Evolutionary conservation across 2,888 invertebrate genomes (phyloP).

Genomic region (Theretra japonica): DNA sequence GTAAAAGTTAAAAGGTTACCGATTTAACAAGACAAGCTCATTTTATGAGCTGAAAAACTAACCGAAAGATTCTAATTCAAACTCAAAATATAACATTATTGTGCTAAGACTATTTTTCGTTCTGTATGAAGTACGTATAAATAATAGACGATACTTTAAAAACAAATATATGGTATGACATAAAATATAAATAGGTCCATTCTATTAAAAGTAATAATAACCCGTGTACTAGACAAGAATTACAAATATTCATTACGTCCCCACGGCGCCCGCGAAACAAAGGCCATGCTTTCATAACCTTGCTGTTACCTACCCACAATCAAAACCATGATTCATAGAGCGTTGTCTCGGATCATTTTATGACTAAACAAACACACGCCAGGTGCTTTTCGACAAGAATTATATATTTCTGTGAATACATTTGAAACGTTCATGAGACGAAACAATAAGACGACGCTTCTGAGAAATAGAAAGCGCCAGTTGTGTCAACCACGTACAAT

Average conservation of each 20-base stretch:
- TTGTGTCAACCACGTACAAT: conserved; percentile 27
- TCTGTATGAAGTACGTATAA: too few relatives aligned
- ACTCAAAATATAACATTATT: neutral
- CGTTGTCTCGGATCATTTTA: conserved; percentile 26
- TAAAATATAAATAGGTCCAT: neutral
- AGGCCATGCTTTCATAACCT: conserved; percentile 67
- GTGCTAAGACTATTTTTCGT: neutral
- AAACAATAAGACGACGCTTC: conserved; percentile 27
- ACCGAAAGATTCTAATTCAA: neutral
- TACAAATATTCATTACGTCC: conserved; percentile 49
- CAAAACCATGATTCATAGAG: conserved; percentile 51
- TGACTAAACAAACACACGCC: conserved; percentile 19
- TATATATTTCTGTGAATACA: conserved; percentile 25
- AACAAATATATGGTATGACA: neutral
- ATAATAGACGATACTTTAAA: too few relatives aligned
- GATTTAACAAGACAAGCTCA: neutral
- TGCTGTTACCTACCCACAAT: conserved; percentile 51
- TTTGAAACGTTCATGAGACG: conserved; percentile 15
- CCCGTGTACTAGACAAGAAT: conserved; percentile 37
- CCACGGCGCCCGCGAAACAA: conserved; percentile 53
- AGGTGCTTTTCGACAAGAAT: conserved; percentile 26
- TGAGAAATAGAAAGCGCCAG: conserved; percentile 32
- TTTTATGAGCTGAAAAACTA: neutral
- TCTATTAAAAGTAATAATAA: neutral
- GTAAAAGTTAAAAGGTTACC: conserved; percentile 10